Evolutionary conservation across 1,140 invertebrate genomes (phyloP), one percentile per base, ranked within the genome.

Genomic region (Nasonia giraulti): DNA sequence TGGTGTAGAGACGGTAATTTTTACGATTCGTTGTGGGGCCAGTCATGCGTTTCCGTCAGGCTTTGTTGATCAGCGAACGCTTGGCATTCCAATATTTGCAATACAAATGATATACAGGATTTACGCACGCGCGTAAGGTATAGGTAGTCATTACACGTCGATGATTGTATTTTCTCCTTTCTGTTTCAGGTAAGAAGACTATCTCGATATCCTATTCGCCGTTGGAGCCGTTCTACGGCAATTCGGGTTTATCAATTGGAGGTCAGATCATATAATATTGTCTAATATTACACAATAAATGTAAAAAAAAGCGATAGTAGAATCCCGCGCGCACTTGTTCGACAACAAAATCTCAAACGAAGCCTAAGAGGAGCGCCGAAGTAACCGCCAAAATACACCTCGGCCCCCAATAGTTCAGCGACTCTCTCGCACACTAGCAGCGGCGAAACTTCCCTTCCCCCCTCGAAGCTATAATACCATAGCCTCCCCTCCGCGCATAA

Each of bases 1-100:
- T 27, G 27, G 27, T 27, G 27, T 27, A 27, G 27, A 27, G 27
- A 82, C 68, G 82, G 14, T 73, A 71, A 55, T 71, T 50, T 23
- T 33, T 27, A 20, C 86, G 83, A 85, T 17, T 87, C 44, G 68
- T 86, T 80, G 27, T 27, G 71, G 85, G 50, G n/a, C 37, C 83
- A 85, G 76, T 87, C 88, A 84, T 86, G 87, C 88, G 86, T 86
- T 76, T 83, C 86, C 71, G 85, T 84, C 81, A 81, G 75, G 78
- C 84, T 69, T 83, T 68, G 73, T 71, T 62, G 85, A 80, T 77
- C 84, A 79, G 5, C 33, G 33, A n/a, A 31, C 14, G 17, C 37
- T 74, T 74, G 73, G 17, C 14, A 62, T 62, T 62, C 55, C 55
- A 62, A n/a, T 7, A 62, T 62, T 62, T 62, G 23, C 31, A 74